A percentile compares a stretch with the other conserved stretches of the same genome.
Conservation (phyloP, 2,113 vertebrate genomes). For the Pygoscelis antarcticus region DNA sequence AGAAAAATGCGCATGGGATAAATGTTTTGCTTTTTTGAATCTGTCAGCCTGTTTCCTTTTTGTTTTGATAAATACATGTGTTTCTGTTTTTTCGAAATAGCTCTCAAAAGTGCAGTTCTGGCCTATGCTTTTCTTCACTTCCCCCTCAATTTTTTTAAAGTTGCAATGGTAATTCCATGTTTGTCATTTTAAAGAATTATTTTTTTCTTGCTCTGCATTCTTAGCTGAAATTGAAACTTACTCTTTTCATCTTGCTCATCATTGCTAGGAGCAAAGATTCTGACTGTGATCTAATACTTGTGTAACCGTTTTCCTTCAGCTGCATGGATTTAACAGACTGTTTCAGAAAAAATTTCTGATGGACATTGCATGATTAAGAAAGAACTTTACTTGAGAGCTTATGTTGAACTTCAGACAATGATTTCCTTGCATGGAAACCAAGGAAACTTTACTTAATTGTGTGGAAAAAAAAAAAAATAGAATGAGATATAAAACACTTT, state of each 20-base stretch:
- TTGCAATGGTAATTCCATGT: background rate
- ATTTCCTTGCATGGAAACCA: background rate
- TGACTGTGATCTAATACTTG: background rate
- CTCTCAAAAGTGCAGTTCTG: background rate
- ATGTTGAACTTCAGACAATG: background rate
- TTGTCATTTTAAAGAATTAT: background rate
- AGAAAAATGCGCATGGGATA: background rate
- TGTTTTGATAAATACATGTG: background rate
- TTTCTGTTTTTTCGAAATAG: background rate
- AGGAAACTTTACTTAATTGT: background rate
- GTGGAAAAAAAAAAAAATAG: background rate
- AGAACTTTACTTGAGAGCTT: background rate
- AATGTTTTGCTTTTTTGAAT: background rate
- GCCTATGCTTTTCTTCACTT: background rate
- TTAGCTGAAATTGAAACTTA: background rate
- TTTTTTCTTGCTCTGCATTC: background rate
- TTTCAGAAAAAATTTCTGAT: background rate
- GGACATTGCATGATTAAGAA: background rate
- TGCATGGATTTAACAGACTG: background rate
- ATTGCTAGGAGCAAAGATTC: background rate
- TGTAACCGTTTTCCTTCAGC: background rate
- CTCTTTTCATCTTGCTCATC: background rate
- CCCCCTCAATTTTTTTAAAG: background rate
- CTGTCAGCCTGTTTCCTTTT: background rate
- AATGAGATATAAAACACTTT: background rate